A percentile compares a stretch with the other conserved stretches of the same genome.
Conservation (phyloP, 1,140 invertebrate genomes). For the Pantala flavescens region DNA sequence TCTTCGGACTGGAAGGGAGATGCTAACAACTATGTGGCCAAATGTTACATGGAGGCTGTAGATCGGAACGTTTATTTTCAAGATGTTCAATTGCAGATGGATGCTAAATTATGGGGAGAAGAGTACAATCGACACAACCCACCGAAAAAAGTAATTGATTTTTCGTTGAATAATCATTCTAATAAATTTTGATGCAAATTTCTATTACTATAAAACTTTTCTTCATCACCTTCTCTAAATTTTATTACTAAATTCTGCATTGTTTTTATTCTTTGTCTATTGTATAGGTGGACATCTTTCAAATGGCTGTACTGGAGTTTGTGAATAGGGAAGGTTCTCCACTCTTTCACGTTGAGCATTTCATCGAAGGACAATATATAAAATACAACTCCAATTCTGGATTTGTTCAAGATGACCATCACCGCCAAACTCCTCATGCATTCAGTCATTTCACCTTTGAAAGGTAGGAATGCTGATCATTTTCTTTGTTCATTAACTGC, state of each 20-base stretch:
- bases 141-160: slow-evolving; percentile 43
- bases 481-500: background rate
- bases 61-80: slow-evolving; percentile 43
- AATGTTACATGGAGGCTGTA: slow-evolving; percentile 43
- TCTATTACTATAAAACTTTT: too few species aligned
- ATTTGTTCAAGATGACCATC: slow-evolving; percentile 42
- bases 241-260: too few species aligned
- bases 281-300: slow-evolving; percentile 46
- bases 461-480: slow-evolving; percentile 30
- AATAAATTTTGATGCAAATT: too few species aligned
- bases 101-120: slow-evolving; percentile 51
- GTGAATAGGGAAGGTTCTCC: slow-evolving; percentile 38
- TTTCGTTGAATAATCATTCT: too few species aligned
- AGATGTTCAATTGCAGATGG: slow-evolving; percentile 49
- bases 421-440: slow-evolving; percentile 46
- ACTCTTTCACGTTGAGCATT: slow-evolving; percentile 48
- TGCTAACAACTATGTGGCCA: slow-evolving; percentile 48
- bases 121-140: slow-evolving; percentile 50
- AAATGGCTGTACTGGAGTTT: slow-evolving; percentile 48
- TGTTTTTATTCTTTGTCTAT: too few species aligned
- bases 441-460: slow-evolving; percentile 56
- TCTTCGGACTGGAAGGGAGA: slow-evolving; percentile 39
- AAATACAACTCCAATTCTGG: slow-evolving; percentile 55
- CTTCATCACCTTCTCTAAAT: too few species aligned
- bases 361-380: slow-evolving; percentile 48